phyloP scores from a whole-genome alignment of 1,140 invertebrate species.

The Tetramorium alpestre region DNA sequence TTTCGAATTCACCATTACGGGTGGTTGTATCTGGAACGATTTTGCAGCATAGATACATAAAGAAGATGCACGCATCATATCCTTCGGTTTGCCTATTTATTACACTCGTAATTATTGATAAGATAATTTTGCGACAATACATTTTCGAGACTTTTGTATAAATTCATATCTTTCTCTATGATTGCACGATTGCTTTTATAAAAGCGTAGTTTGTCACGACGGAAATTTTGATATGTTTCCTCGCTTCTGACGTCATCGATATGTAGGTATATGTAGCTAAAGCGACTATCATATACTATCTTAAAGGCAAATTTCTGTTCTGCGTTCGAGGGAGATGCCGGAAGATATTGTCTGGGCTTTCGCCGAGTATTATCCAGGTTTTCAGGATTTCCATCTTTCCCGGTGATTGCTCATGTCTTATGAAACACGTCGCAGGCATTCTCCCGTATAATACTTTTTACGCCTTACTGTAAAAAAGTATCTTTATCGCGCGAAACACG shows the following conservation, averaged over 20 bases:
- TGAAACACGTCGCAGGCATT: constrained; percentile 19
- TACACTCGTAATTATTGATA: background rate
- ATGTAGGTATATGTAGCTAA: background rate
- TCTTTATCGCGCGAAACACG: background rate
- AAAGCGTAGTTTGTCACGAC: constrained; percentile 1
- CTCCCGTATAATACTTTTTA: constrained; percentile 19
- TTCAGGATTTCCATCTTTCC: constrained; percentile 43
- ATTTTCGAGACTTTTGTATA: background rate
- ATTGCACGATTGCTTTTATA: background rate
- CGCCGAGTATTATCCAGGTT: constrained; percentile 9
- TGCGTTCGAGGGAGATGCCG: constrained; percentile 7
- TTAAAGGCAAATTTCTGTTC: constrained; percentile 33
- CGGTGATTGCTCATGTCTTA: constrained; percentile 41
- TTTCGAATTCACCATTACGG: constrained; percentile 26
- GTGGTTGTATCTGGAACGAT: background rate
- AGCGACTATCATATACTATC: background rate
- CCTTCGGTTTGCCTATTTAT: background rate
- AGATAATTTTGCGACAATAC: background rate
- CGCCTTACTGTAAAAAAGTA: constrained; percentile 15
- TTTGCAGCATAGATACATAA: background rate
- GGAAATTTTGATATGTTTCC: background rate
- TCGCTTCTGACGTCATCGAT: constrained; percentile 34
- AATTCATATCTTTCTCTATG: background rate
- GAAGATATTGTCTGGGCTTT: constrained; percentile 41
- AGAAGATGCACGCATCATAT: background rate